Evolutionary conservation across 2,888 invertebrate species (phyloP), one percentile per base, ranked within the genome.

Genomic region (Colostygia pectinataria): DNA sequence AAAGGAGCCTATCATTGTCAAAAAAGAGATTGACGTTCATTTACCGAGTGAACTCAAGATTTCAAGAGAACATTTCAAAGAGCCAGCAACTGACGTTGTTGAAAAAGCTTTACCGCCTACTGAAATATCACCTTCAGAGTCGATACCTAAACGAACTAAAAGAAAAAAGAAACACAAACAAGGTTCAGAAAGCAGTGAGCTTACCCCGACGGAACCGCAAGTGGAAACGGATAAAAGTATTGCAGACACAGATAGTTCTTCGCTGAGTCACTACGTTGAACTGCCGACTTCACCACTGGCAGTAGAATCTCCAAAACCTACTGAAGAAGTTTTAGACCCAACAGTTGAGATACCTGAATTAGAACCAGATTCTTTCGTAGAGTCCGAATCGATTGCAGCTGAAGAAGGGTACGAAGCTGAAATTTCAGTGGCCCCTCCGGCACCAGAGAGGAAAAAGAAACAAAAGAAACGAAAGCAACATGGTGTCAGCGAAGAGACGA

Each of bases 371-470:
- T 89, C 92, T 5, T 87, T 91, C 57, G 63, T 79, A 15, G 91
- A 91, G 44, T 87, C 87, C 42, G 81, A 84, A 38, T 74, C 77
- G 27, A 68, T 77, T 25, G 80, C 88, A 33, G 91, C 91, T 72
- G 93, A 93, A 68, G 89, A 89, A 53, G 95, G 95, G n/a, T 95
- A 95, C 67, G 95, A 95, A 71, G 92, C 94, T 6, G 95, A 94
- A 66, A 91, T 93, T 54, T 92, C 93, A 1, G 82, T 92, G 13
- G 90, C 67, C 18, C 69, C 65, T 48, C 55, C 68, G 5, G 41
- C 57, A 25, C 66, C 77, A 6, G 78, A 79, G 14, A 82, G 77
- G 52, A 93, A 65, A 91, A 93, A 77, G 88, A 93, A 79, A 71
- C 91, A 79, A 53, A 92, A 71, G 73, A 90, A 71, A 83, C 80